Evolutionary conservation across 2,113 vertebrate genomes (phyloP), one percentile per base, ranked within the genome.

Genomic region (Addax nasomaculatus): DNA sequence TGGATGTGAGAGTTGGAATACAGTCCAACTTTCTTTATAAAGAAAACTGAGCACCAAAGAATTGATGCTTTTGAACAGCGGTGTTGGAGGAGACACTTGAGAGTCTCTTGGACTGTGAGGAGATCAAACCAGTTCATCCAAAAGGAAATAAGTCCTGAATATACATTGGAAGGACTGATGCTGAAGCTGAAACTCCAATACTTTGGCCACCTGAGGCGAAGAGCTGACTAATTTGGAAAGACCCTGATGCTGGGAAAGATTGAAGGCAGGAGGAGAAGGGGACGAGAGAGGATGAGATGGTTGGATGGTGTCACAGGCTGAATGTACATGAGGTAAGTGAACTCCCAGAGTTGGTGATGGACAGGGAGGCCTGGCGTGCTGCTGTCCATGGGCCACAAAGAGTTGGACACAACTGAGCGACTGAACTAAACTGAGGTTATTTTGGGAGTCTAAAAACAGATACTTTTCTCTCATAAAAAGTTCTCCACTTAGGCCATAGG

Each of bases 291-390:
- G 64, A 67, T 19, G 17, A 36, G 64, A 5, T 11, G 64, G 2
- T 36, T 36, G 64, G 33, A 36, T 36, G 30, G 33, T 8, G 7
- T 67, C 64, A 67, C 33, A 10, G 8, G n/a, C 17, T 67, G 33
- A 67, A 21, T 67, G 64, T 33, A 67, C 64, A 21, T 1, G 8
- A 36, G 33, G n/a, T 67, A 17, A 33, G 2, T 67, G 17, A 8
- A 67, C 33, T 67, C 64, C 17, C 8, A 19, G 64, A 36, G 4
- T 2, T 67, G 64, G 64, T 67, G 64, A 21, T 70, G n/a, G 64
- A 36, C 17, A 67, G n/a, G 17, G 64, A 9, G 33, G 64, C 17
- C 64, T 21, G 17, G n/a, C 1, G 0, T 1, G 14, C 64, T 70
- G 64, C 64, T 11, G 64, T 36, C 17, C n/a, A 36, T 70, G 9